Evolutionary conservation across 1,140 invertebrate genomes (phyloP).

Genomic region (Drosophila grimshawi): DNA sequence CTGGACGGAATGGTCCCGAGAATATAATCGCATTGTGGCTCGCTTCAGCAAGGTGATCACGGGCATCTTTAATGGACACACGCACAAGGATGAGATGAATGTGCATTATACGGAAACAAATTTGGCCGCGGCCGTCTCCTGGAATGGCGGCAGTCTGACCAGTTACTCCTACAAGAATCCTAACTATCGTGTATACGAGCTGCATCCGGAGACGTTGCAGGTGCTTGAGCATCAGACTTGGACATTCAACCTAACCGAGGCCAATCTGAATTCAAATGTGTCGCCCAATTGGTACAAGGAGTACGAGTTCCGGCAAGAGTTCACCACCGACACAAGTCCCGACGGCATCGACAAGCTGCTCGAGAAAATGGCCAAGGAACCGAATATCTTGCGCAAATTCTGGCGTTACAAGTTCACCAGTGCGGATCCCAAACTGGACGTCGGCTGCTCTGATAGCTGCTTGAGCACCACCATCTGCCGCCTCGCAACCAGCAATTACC

Average conservation of each 20-base stretch:
- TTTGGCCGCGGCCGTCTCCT: constrained; percentile 86
- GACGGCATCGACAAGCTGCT: constrained; percentile 85
- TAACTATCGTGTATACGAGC: constrained; percentile 91
- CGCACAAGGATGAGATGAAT: constrained; percentile 90
- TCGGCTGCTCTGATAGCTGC: constrained; percentile 85
- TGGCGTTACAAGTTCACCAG: constrained; percentile 75
- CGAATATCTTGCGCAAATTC: constrained; percentile 60
- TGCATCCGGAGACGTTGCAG: constrained; percentile 87
- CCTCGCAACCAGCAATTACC: constrained; percentile 61
- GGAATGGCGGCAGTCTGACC: constrained; percentile 91
- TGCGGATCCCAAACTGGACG: constrained; percentile 84
- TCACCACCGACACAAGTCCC: constrained; percentile 82
- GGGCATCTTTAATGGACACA: constrained; percentile 92
- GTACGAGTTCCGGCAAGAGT: constrained; percentile 87
- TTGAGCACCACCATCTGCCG: constrained; percentile 63
- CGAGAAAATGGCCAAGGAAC: constrained; percentile 84
- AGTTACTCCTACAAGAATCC: constrained; percentile 89
- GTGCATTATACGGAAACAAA: constrained; percentile 87
- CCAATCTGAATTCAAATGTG: constrained; percentile 87
- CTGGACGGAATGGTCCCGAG: constrained; percentile 87
- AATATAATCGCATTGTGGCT: constrained; percentile 87
- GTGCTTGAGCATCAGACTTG: constrained; percentile 90
- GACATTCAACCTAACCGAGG: constrained; percentile 91
- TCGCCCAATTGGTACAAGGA: constrained; percentile 88
- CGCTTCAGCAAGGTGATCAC: constrained; percentile 86